A percentile compares a stretch with the other conserved stretches of the same genome.
These are phyloP conservation scores for Glaucopsyche alexis DNA, from an alignment of 2,888 invertebrate genomes.

Conservation along the genomic window DNA sequence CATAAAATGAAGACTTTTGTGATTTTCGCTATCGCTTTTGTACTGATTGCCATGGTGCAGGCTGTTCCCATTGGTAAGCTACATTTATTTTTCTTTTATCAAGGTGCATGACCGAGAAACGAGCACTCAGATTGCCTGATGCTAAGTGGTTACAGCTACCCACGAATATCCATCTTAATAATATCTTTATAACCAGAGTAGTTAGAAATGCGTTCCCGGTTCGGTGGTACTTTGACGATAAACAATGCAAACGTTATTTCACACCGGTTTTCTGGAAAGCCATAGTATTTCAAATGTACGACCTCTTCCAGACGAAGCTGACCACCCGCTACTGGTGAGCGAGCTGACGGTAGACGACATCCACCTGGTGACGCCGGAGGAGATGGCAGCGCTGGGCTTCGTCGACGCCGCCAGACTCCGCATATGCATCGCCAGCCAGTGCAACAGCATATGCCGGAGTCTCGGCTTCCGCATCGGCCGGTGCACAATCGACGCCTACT, in stretches of 20 bases:
- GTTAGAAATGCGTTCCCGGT: no score
- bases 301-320: neutral
- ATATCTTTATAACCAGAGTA: no score
- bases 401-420: slow-evolving; percentile 21
- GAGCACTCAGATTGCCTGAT: no score
- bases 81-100: neutral
- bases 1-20: slow-evolving; percentile 18
- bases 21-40: slow-evolving; percentile 6
- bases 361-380: neutral
- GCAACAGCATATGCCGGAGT: slow-evolving; percentile 20
- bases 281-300: no score
- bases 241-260: no score
- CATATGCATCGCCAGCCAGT: slow-evolving; percentile 31
- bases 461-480: slow-evolving; percentile 26
- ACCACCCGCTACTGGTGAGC: neutral
- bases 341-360: neutral
- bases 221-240: no score
- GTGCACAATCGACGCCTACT: slow-evolving; percentile 28
- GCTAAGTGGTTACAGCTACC: no score
- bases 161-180: no score
- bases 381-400: neutral
- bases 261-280: no score
- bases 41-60: neutral
- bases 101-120: no score
- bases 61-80: slow-evolving; percentile 10